These are phyloP conservation scores for Ardeotis arabs DNA, from an alignment of 2,113 vertebrate genomes.

Conservation along the genomic window DNA sequence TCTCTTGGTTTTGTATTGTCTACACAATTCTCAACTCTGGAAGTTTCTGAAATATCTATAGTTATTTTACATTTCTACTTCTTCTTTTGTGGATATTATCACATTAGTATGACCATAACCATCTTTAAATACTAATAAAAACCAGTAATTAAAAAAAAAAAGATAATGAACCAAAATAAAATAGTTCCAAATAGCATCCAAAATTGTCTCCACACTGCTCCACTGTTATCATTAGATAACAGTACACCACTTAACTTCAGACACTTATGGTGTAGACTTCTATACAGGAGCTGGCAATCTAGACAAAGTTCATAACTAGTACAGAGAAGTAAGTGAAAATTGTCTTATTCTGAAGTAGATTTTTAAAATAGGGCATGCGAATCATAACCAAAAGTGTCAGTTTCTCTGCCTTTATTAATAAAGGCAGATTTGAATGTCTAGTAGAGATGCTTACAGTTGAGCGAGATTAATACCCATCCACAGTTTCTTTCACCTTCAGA, in stretches of 20 bases:
- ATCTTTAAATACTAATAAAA: not conserved
- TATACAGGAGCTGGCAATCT: not conserved
- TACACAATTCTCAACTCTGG: not conserved
- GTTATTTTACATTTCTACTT: not conserved
- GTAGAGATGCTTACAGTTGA: not conserved
- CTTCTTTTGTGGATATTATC: not conserved
- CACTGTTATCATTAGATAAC: not conserved
- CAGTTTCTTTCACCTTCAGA: not conserved
- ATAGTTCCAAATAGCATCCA: not conserved
- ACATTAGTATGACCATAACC: not conserved
- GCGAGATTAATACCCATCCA: not conserved
- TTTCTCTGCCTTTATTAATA: not conserved
- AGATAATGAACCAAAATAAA: not conserved
- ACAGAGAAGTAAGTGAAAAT: not conserved
- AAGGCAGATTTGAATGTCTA: not conserved
- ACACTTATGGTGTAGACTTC: accelerated
- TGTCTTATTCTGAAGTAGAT: accelerated
- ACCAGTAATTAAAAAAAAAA: not conserved
- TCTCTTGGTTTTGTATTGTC: not conserved
- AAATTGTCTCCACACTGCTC: not conserved
- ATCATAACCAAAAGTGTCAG: not conserved
- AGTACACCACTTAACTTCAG: not conserved
- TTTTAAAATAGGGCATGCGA: not conserved
- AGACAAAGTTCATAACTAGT: not conserved
- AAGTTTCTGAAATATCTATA: not conserved